Conservation (phyloP, 2,888 invertebrate species). For the Thecophora atra region DNA sequence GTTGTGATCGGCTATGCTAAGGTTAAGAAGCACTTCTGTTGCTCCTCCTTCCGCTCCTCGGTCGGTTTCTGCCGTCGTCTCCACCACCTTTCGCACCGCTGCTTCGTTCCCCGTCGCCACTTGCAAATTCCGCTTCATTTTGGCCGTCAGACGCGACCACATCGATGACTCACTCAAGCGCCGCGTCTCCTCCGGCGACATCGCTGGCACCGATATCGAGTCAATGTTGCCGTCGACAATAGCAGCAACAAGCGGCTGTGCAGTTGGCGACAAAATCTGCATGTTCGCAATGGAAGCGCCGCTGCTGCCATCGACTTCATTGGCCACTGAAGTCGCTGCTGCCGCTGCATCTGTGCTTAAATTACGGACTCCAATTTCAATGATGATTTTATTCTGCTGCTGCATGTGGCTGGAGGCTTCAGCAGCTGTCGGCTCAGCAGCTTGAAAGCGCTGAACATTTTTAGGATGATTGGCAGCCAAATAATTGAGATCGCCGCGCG, state of each 20-base stretch:
- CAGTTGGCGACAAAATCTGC: slow-evolving; percentile 38
- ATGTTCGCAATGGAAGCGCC: slow-evolving; percentile 9
- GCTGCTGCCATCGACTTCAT: slow-evolving; percentile 5
- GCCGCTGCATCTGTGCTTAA: slow-evolving; percentile 40
- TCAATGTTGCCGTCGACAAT: slow-evolving; percentile 60
- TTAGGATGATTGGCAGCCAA: slow-evolving; percentile 61
- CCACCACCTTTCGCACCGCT: not conserved
- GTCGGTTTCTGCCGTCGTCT: slow-evolving; percentile 13
- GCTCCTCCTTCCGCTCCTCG: slow-evolving; percentile 3
- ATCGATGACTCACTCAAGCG: slow-evolving; percentile 38
- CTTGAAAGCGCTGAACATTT: slow-evolving; percentile 55
- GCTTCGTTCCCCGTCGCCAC: not conserved
- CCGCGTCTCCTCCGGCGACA: slow-evolving; percentile 31
- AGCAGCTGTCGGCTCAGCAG: slow-evolving; percentile 30
- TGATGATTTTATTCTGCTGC: slow-evolving; percentile 60
- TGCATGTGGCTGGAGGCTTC: slow-evolving; percentile 28
- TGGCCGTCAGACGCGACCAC: slow-evolving; percentile 18
- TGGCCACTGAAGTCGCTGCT: not conserved
- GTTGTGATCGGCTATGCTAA: slow-evolving; percentile 60
- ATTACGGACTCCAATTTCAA: slow-evolving; percentile 61
- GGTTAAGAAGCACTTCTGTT: slow-evolving; percentile 26
- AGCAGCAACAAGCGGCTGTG: slow-evolving; percentile 46
- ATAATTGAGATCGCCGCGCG: slow-evolving; percentile 60
- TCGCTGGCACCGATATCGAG: slow-evolving; percentile 59
- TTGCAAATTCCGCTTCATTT: slow-evolving; percentile 41